Evolutionary conservation across 2,113 vertebrate genomes (phyloP), one percentile per base, ranked within the genome.

Genomic region (Orthochromis indermauri): DNA sequence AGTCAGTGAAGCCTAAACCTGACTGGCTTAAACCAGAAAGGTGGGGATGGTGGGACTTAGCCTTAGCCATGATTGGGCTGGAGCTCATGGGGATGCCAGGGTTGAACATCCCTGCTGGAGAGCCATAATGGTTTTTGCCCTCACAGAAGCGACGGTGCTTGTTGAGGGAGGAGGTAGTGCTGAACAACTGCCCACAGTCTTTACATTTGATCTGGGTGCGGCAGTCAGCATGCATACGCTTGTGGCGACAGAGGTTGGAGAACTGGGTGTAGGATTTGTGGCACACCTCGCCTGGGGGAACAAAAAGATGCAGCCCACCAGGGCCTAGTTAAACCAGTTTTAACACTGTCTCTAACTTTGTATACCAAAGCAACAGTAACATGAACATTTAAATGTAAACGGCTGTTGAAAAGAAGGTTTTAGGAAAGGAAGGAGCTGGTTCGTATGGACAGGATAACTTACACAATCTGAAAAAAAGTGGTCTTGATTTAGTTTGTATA

Each of bases 221-320:
- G 94, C 99, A 99, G 97, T 99, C 99, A 3, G 99, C 99, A 53
- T 99, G 99, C 99, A 99, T 99, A 71, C 99, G 97, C 96, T 99
- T 99, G 97, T 99, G 99, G 54, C 98, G 98, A 96, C 99, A 99
- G 91, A 99, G 98, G 97, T 99, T 99, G 97, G 99, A 99, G 97
- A 99, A 99, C 96, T 99, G 98, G 80, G 99, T 99, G 97, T 99
- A 99, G 91, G 99, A 99, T 91, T 99, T 99, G 97, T 99, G 99
- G 97, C 99, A 99, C 97, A 99, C 99, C 97, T 99, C 99, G 95
- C 99, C 99, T 99, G 96, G 91, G 97, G 96, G 95, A 94, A 81
- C 93, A 93, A 92, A 93, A 92, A 94, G 92, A 97, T 61, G 92
- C 87, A 95, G 95, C 94, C 96, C 94, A 94, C 94, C 94, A 91